Conservation (phyloP, 2,888 invertebrate species). For the Chymomyza procnemis region DNA sequence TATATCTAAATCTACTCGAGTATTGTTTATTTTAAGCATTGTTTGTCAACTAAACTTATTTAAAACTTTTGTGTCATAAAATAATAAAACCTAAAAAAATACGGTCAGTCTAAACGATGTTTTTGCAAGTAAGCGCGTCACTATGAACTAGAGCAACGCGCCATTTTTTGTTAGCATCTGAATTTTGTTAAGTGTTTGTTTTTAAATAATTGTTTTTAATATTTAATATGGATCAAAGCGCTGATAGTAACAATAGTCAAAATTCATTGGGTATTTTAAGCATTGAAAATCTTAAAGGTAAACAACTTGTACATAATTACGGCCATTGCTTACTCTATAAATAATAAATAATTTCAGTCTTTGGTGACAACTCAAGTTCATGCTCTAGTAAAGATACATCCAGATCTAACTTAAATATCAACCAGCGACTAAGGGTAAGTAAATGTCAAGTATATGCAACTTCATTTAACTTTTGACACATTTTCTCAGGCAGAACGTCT, state of each 20-base stretch:
- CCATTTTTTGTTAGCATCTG: constrained; percentile 12
- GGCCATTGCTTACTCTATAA: background rate
- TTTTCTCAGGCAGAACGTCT: constrained; percentile 60
- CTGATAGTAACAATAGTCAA: constrained; percentile 41
- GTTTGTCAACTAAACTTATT: too few species aligned
- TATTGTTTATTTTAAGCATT: too few species aligned
- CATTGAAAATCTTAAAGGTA: constrained; percentile 70
- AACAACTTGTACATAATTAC: background rate
- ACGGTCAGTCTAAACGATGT: background rate
- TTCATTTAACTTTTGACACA: constrained; percentile 7
- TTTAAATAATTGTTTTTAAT: background rate
- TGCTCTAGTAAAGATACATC: constrained; percentile 32
- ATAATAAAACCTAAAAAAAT: background rate
- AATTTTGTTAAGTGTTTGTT: constrained; percentile 18
- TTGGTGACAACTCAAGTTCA: constrained; percentile 66
- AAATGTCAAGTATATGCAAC: background rate
- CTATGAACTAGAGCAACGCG: constrained; percentile 28
- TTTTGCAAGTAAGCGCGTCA: background rate
- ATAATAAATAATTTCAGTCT: constrained; percentile 47
- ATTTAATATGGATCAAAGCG: constrained; percentile 45
- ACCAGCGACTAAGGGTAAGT: constrained; percentile 64
- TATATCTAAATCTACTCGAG: too few species aligned
- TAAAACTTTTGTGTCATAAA: background rate
- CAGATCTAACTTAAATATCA: constrained; percentile 35
- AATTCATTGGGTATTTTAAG: constrained; percentile 64